Evolutionary conservation across 2,113 vertebrate genomes (phyloP), one percentile per base, ranked within the genome.

Genomic region (Urocitellus parryii): DNA sequence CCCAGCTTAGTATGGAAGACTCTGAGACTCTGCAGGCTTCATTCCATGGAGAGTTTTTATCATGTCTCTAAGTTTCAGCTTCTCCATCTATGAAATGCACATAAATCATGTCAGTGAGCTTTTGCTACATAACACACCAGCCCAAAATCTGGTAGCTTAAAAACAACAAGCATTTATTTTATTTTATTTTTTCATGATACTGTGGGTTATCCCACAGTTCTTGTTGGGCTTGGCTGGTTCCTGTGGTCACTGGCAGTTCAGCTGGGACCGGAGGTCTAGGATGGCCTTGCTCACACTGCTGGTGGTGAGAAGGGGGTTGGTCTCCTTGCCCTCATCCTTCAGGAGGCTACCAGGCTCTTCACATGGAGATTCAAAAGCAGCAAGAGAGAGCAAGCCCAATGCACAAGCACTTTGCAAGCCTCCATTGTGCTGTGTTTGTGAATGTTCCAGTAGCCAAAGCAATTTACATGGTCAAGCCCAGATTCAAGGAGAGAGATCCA

Each of bases 11-110:
- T 8, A 25, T 45, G 39, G 11, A 79, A 85, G 27, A 18, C 12
- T n/a, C 32, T 24, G 22, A 65, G 63, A 88, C 9, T 39, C 17
- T 13, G 3, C 4, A 77, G 45, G 13, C 39, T 89, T 89, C 45
- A 42, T 0, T 61, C 87, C 76, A 39, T 25, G 56, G n/a, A 61
- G 65, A 45, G 51, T 65, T 45, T 84, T 93, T 42, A 82, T 17
- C 29, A 3, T 29, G 56, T 24, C 73, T 88, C 72, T 17, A 81
- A 22, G 12, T 61, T 77, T 81, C 48, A 67, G 65, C n/a, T 88
- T 88, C 56, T 87, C 37, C 48, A 32, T 78, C 29, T 78, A 25
- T 56, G 88, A 93, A 68, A 88, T 82, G 74, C 45, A 80, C n/a
- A 56, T 25, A 48, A 45, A 67, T 77, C n/a, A 68, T 70, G 34